Evolutionary conservation across 2,888 invertebrate species (phyloP), one percentile per base, ranked within the genome.

Genomic region (Ectemnius lituratus): DNA sequence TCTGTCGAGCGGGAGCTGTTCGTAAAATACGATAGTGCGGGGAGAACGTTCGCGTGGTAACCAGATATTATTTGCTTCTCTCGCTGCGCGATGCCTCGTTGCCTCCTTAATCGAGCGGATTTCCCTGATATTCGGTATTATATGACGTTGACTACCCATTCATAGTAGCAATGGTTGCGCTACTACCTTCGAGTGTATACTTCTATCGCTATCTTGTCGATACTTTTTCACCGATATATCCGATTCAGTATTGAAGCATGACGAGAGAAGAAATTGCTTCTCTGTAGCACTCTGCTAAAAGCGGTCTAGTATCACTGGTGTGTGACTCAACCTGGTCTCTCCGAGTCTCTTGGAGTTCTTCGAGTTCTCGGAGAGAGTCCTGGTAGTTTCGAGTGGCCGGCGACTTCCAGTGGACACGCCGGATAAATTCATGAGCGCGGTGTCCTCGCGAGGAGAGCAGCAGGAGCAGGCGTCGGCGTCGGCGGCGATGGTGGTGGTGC

Each of bases 371-470:
- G 2, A 23, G 2, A 23, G 8, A 37, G 37, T 37, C 37, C 37
- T 11, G 37, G 37, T 11, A 37, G 8, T 37, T 37, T 37, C 8
- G 37, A 37, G 8, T 37, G 37, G 37, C 5, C 37, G 37, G 23
- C 23, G 23, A 23, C 23, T 37, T 37, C 37, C 37, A 61, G 57
- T 69, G 73, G 64, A 60, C 66, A 70, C 76, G 14, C 72, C 70
- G 75, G 83, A 83, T 83, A 83, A 83, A 83, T 83, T 83, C 83
- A 83, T 81, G 83, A 83, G 81, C 83, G 81, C 83, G 82, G 81
- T 81, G 82, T 82, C 82, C 81, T 81, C 83, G 72, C 79, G 76
- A 75, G 78, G 70, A 79, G 76, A 82, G 78, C 74, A 70, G 68
- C 81, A 76, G 70, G 80, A 70, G 68, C 81, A 76, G 70, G 80